A percentile compares a stretch with the other conserved stretches of the same genome.
Conservation (phyloP, 2,113 vertebrate genomes). For the Salvator merianae region DNA sequence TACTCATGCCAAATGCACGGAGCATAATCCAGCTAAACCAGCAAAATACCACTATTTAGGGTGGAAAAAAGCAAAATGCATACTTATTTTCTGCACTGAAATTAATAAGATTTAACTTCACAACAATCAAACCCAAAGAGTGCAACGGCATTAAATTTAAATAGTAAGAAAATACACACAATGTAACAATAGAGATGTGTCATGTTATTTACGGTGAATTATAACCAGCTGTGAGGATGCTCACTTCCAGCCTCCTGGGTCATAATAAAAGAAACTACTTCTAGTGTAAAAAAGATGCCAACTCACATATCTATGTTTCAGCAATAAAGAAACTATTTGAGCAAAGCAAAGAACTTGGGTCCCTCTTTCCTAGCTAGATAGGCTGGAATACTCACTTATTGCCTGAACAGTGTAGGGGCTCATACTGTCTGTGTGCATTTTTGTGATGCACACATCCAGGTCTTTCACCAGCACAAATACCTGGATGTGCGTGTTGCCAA, state of each 20-base stretch:
- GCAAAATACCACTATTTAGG: neutral
- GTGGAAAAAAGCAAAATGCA: neutral
- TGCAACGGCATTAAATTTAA: constrained; percentile 13
- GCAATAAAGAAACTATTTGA: neutral
- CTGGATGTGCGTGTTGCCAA: too few species aligned
- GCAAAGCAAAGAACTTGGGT: neutral
- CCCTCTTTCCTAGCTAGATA: neutral
- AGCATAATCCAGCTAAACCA: neutral
- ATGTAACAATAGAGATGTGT: neutral
- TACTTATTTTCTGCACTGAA: neutral
- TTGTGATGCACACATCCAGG: too few species aligned
- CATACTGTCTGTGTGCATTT: too few species aligned
- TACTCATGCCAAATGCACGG: neutral
- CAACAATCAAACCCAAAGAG: neutral
- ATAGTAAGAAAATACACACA: constrained; percentile 6
- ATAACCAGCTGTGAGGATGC: constrained; percentile 21
- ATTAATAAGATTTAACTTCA: neutral
- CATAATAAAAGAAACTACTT: neutral
- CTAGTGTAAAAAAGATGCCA: neutral
- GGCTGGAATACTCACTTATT: too few species aligned
- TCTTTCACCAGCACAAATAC: too few species aligned
- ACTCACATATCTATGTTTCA: neutral
- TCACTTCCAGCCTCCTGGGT: neutral
- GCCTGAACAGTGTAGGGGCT: too few species aligned
- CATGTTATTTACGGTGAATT: constrained; percentile 47